Base-by-base conservation (phyloP, 2,113 vertebrate species). In the Dromas ardeola region DNA sequence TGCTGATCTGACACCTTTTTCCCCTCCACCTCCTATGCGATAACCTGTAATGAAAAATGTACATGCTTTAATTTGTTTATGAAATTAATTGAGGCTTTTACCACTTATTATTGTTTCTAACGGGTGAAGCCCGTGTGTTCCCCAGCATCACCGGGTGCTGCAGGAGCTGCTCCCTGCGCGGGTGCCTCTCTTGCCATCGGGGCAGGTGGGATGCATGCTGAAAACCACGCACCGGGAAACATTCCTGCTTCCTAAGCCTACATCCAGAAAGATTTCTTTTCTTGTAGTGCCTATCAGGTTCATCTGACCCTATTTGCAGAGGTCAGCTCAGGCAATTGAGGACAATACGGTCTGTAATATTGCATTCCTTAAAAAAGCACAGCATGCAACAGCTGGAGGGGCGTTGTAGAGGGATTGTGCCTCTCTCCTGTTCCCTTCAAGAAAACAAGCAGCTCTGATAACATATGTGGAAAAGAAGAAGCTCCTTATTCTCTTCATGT, bases 151-250 rank as follows among this genome's bases (percentile, higher is more conserved):
- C 53, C 6, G 55, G 40, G 3, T 47, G 15, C 26, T 26, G 7
- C 36, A 9, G 59, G 45, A 52, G 13, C 12, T 80, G 52, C 34
- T 53, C 34, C 52, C 74, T 3, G 0, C 1, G 4, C 1, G 2
- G 2, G 11, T 30, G 19, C 20, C 45, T 40, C 45, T 3, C 1
- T 52, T 58, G 15, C 58, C 14, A 5, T 30, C 0, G 32, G 53
- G 32, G 22, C 12, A 15, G 36, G 27, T 5, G 26, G 30, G n/a
- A 19, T 25, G 27, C 13, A 10, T 15, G 49, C 26, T 5, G 4
- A 42, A 55, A 69, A 5, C 55, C 19, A 16, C 2, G 20, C 7
- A 5, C 32, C 10, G 42, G 42, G 53, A 38, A 23, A 23, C 32
- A 14, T 38, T 78, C 34, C 50, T 59, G 34, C 58, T 83, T 53